A percentile compares a stretch with the other conserved stretches of the same genome.
Conservation (phyloP, 2,113 vertebrate genomes). For the Anhinga rufa region DNA sequence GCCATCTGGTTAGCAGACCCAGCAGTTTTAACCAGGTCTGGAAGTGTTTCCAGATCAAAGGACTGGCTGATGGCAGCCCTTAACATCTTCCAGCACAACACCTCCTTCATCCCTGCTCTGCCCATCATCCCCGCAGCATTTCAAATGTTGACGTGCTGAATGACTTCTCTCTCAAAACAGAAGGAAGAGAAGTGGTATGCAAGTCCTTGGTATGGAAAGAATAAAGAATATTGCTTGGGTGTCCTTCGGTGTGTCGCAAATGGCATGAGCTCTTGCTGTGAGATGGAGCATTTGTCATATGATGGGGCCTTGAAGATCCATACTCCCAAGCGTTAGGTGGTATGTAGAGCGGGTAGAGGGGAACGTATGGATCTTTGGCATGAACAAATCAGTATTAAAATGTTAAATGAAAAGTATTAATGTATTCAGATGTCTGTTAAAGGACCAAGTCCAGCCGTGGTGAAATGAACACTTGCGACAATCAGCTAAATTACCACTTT, state of each 20-base stretch:
- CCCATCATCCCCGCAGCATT: background rate
- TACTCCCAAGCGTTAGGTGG: background rate
- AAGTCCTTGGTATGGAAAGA: background rate
- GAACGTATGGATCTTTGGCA: background rate
- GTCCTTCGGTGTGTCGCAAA: background rate
- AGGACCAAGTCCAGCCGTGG: background rate
- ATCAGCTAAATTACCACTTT: background rate
- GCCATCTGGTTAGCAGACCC: slow-evolving; percentile 22
- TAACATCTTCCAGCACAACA: background rate
- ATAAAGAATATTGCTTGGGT: background rate
- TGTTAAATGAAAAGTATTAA: background rate
- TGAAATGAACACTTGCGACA: background rate
- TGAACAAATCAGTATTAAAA: background rate
- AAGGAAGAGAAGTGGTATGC: background rate
- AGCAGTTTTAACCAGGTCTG: background rate
- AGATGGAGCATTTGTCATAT: background rate
- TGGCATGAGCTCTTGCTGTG: background rate
- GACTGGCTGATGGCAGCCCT: background rate
- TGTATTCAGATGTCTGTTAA: background rate
- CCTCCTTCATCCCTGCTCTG: background rate
- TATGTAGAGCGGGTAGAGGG: background rate
- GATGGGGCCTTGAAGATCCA: background rate
- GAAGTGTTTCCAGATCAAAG: slow-evolving; percentile 46
- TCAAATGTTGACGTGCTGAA: background rate
- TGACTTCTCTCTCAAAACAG: background rate